Conservation (phyloP, 2,797 vertebrate genomes). For the Anguilla obscura region DNA sequence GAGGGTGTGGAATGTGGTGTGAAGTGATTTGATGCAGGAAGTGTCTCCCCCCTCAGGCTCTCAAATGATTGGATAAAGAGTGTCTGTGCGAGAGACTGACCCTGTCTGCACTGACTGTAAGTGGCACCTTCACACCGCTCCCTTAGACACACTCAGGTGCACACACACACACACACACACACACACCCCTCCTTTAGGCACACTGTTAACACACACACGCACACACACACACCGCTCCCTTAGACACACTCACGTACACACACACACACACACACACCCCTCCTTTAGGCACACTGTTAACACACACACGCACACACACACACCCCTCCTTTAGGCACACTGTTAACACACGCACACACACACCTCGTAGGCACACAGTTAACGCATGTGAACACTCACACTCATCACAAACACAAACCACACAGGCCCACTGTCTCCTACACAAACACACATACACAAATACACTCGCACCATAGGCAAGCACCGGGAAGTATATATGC, state of each 20-base stretch:
- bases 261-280: too few relatives aligned
- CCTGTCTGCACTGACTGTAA: background rate
- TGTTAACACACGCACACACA: background rate
- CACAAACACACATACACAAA: slow-evolving; percentile 25
- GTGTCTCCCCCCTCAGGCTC: slow-evolving; percentile 60
- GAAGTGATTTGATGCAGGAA: slow-evolving; percentile 75
- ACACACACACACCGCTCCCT: background rate
- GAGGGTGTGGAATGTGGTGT: slow-evolving; percentile 73
- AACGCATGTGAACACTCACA: slow-evolving; percentile 41
- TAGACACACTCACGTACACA: background rate
- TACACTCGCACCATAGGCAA: background rate
- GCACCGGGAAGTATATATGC: background rate
- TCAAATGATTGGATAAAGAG: slow-evolving; percentile 58
- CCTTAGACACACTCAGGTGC: background rate
- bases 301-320: background rate
- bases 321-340: background rate
- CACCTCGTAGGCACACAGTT: background rate
- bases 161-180: background rate
- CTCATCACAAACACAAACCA: slow-evolving; percentile 27
- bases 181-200: background rate
- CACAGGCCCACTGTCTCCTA: slow-evolving; percentile 34
- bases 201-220: background rate
- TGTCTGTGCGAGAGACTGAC: slow-evolving; percentile 32
- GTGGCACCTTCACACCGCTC: background rate
- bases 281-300: background rate